Evolutionary conservation across 2,888 invertebrate species (phyloP).

Genomic region (Ochropleura plecta): DNA sequence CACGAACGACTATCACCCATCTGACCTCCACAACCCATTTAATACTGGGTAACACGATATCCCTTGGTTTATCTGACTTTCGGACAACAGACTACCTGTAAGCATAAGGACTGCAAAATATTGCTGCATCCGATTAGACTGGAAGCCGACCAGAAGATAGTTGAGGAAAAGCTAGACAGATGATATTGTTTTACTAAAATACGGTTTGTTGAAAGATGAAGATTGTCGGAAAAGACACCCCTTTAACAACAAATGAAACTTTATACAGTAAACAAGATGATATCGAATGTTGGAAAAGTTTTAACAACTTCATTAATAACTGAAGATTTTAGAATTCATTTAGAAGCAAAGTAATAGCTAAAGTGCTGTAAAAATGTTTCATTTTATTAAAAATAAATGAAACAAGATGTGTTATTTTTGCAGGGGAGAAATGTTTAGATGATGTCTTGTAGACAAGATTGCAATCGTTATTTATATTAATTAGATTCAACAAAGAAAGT

Average conservation of each 20-base stretch:
- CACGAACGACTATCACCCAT: too few relatives aligned
- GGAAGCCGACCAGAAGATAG: too few relatives aligned
- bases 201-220: constrained; percentile 2
- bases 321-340: constrained; percentile 47
- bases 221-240: constrained; percentile 14
- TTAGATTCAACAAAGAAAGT: constrained; percentile 16
- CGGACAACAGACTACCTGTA: too few relatives aligned
- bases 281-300: constrained; percentile 38
- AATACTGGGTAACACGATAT: too few relatives aligned
- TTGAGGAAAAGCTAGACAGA: too few relatives aligned
- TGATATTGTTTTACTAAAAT: constrained; percentile 5
- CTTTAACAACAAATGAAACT: constrained; percentile 26
- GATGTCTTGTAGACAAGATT: constrained; percentile 15
- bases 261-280: constrained; percentile 33
- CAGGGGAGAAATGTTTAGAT: constrained; percentile 31
- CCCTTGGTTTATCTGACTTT: too few relatives aligned
- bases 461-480: constrained; percentile 36
- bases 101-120: too few relatives aligned
- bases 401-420: constrained; percentile 21
- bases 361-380: constrained; percentile 42
- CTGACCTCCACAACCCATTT: too few relatives aligned
- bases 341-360: constrained; percentile 26
- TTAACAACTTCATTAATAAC: constrained; percentile 48
- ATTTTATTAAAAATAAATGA: constrained; percentile 12
- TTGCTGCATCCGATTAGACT: too few relatives aligned